Conservation (phyloP, 2,797 vertebrate species). For the Fratercula arctica region DNA sequence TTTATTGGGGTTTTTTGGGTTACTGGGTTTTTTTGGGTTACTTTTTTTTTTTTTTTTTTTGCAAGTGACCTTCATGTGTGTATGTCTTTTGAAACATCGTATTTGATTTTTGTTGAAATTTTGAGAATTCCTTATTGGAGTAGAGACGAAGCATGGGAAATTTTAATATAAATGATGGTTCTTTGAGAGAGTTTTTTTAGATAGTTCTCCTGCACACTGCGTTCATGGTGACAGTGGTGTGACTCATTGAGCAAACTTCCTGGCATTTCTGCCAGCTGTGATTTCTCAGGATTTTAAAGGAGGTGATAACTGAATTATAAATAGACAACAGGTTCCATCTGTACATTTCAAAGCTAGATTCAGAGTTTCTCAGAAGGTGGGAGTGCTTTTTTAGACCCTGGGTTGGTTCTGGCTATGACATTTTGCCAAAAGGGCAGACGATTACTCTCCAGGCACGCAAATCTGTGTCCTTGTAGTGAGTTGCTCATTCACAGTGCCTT, state of each 20-base stretch:
- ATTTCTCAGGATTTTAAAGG: conserved; percentile 33
- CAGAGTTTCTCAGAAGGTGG: background rate
- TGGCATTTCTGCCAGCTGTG: conserved; percentile 39
- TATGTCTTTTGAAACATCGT: background rate
- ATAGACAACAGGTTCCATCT: background rate
- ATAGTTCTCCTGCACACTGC: background rate
- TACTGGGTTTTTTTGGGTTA: background rate
- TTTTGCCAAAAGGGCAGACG: background rate
- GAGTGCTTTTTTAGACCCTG: background rate
- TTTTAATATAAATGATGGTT: background rate
- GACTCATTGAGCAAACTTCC: conserved; percentile 35
- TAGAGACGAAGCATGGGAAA: background rate
- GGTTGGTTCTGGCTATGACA: background rate
- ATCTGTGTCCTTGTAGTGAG: background rate
- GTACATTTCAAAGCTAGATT: background rate
- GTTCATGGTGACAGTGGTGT: background rate
- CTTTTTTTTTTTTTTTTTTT: background rate
- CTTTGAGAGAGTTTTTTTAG: background rate
- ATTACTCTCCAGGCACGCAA: background rate
- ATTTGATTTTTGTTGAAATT: background rate
- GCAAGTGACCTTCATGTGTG: background rate
- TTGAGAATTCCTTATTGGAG: background rate
- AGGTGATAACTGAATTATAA: conserved; percentile 34
- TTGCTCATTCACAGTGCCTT: background rate
- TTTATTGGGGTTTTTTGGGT: too few relatives aligned